Evolutionary conservation across 2,888 invertebrate species (phyloP).

Genomic region (Onthophagus sagittarius): DNA sequence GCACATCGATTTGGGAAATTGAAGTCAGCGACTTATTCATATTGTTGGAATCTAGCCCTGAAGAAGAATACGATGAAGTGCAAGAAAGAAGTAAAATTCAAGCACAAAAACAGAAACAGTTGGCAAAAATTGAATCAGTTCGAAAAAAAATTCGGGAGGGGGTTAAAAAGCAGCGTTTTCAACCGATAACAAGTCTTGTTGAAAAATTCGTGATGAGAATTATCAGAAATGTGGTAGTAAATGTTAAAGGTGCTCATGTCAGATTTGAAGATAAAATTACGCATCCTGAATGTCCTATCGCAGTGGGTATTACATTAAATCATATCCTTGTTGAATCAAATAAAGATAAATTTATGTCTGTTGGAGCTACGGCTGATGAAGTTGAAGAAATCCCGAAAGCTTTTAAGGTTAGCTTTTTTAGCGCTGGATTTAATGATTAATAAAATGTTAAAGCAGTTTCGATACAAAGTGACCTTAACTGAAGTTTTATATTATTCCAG

Average conservation of each 20-base stretch:
- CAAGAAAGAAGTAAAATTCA: constrained; percentile 77
- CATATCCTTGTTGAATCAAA: constrained; percentile 88
- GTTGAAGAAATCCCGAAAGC: constrained; percentile 81
- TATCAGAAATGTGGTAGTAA: constrained; percentile 88
- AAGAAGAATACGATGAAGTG: constrained; percentile 77
- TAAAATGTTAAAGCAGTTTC: too few species aligned
- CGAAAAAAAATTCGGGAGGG: constrained; percentile 65
- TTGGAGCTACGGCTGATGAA: constrained; percentile 60
- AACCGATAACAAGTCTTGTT: constrained; percentile 81
- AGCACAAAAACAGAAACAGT: constrained; percentile 75
- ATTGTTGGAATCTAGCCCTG: constrained; percentile 82
- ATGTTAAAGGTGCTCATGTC: constrained; percentile 83
- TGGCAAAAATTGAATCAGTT: constrained; percentile 76
- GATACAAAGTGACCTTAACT: too few species aligned
- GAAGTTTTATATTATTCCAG: constrained; percentile 47
- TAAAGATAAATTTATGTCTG: constrained; percentile 74
- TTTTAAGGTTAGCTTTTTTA: constrained; percentile 59
- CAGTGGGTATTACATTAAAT: constrained; percentile 83
- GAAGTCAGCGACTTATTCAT: constrained; percentile 85
- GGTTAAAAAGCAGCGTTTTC: constrained; percentile 63
- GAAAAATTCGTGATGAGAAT: constrained; percentile 61
- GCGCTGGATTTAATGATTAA: too few species aligned
- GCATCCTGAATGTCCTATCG: constrained; percentile 72
- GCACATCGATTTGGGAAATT: constrained; percentile 90
- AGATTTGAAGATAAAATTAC: constrained; percentile 85